Evolutionary conservation across 2,888 invertebrate genomes (phyloP).

Genomic region (Callyntrura guangdongensis): DNA sequence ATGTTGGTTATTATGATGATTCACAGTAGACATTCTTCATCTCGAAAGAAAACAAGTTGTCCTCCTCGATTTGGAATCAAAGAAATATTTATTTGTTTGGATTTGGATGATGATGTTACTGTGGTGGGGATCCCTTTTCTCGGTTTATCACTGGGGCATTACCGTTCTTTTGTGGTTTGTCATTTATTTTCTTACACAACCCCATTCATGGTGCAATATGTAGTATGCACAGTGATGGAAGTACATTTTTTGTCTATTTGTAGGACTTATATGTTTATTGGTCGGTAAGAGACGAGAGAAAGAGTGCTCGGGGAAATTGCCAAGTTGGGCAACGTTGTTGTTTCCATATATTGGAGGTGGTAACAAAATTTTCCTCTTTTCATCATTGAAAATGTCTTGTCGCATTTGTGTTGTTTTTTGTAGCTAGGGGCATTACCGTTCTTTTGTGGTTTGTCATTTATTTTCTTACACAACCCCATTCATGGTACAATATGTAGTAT

Average conservation of each 20-base stretch:
- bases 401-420: neutral
- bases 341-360: conserved; percentile 82
- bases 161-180: conserved; percentile 8
- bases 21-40: conserved; percentile 8
- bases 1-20: neutral
- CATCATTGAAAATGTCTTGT: conserved; percentile 70
- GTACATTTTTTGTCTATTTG: conserved; percentile 53
- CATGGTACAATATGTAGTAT: neutral
- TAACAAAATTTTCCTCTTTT: conserved; percentile 83
- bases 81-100: conserved; percentile 62
- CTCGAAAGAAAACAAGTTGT: conserved; percentile 59
- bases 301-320: conserved; percentile 72
- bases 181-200: neutral
- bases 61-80: conserved; percentile 53
- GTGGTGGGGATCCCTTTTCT: neutral
- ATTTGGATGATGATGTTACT: conserved; percentile 50
- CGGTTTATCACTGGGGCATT: neutral
- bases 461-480: neutral
- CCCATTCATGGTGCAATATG: neutral
- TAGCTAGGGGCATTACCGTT: neutral
- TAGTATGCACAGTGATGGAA: conserved; percentile 22
- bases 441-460: conserved; percentile 1
- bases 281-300: neutral
- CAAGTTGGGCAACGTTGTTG: conserved; percentile 81
- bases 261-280: neutral